A percentile compares a stretch with the other conserved stretches of the same genome.
phyloP scores from a whole-genome alignment of 2,113 vertebrate species.

The Cichladusa arquata region DNA sequence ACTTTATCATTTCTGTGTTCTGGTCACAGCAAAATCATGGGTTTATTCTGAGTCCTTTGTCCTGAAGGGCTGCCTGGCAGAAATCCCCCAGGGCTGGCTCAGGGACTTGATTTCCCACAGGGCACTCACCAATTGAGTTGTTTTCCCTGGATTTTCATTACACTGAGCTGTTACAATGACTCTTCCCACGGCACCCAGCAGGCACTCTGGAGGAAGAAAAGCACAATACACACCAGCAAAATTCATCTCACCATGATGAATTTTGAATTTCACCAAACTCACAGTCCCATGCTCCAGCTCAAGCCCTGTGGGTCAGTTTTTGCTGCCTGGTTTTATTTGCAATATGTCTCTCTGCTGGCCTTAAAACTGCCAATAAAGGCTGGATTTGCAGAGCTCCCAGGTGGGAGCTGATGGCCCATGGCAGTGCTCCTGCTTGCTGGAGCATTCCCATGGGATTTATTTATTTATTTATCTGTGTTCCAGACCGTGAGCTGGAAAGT shows the following conservation, averaged over 20 bases:
- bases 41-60: neutral
- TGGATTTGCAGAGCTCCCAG: neutral
- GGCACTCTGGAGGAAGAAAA: neutral
- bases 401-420: rapidly evolving
- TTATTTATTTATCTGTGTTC: neutral
- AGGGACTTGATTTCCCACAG: neutral
- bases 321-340: neutral
- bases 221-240: neutral
- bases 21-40: neutral
- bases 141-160: neutral
- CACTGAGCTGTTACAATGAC: rapidly evolving
- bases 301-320: neutral
- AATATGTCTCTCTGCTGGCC: neutral
- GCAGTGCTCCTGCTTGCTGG: neutral
- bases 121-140: neutral
- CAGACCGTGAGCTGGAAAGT: neutral
- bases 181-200: neutral
- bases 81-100: neutral
- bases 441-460: neutral
- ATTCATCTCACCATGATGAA: neutral
- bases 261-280: no score
- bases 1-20: neutral
- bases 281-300: neutral
- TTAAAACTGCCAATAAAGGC: neutral
- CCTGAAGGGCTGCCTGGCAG: neutral